Evolutionary conservation across 2,888 invertebrate species (phyloP).

Genomic region (Drosophila silvestris): DNA sequence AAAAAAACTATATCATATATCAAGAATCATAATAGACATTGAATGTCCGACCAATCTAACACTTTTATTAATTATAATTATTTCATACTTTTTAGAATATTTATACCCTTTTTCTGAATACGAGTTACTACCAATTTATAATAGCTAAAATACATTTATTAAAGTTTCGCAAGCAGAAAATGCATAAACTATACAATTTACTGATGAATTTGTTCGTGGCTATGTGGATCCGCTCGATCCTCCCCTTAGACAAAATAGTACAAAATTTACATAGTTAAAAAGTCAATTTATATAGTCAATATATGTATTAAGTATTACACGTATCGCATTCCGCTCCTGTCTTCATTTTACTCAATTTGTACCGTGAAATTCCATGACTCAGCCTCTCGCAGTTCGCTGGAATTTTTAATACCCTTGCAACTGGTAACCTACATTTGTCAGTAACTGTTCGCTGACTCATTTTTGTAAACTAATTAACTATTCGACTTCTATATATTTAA

Average conservation of each 20-base stretch:
- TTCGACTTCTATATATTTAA: not conserved
- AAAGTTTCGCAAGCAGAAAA: not conserved
- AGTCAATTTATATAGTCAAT: not conserved
- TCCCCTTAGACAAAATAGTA: not conserved
- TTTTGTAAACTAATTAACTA: not conserved
- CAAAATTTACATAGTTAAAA: not conserved
- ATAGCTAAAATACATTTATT: not conserved
- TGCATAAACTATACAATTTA: not conserved
- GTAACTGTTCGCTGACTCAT: not conserved
- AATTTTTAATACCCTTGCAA: conserved; percentile 3
- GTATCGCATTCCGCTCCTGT: not conserved
- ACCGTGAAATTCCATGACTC: conserved; percentile 37
- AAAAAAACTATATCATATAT: not conserved
- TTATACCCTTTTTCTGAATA: not conserved
- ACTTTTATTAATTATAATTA: not conserved
- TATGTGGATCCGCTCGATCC: not conserved
- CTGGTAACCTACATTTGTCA: not conserved
- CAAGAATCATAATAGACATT: too few species aligned
- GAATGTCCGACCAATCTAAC: not conserved
- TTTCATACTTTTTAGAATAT: not conserved
- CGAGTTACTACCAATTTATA: not conserved
- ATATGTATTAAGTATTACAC: not conserved
- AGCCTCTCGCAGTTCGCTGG: conserved; percentile 19
- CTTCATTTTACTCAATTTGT: conserved; percentile 1
- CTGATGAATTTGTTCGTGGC: not conserved